Base-by-base conservation (phyloP, 1,140 invertebrate genomes). In the Drosophila sturtevanti region DNA sequence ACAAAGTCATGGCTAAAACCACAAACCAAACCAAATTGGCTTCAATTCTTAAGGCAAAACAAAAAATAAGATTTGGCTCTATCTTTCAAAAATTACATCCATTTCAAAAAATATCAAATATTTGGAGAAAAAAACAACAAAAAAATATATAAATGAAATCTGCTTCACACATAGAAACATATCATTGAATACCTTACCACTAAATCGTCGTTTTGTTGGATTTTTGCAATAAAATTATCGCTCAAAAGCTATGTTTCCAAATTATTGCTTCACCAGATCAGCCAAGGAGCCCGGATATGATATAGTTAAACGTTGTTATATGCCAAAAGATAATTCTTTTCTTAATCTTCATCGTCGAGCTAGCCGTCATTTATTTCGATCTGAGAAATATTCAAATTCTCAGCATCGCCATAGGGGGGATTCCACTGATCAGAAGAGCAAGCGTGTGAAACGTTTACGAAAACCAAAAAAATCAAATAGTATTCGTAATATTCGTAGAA, bases 221-320 rank as follows among this genome's bases (percentile, higher is more conserved):
- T 10, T 14, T 44, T 44, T 44, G 1, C 9, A 31, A 24, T 48
- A 14, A 58, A 41, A 62, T 63, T 56, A 18, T 63, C 14, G 62
- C 61, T 69, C 41, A 44, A 78, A 73, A 70, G 37, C 48, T 37
- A 84, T 86, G 82, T 81, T 76, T 70, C 82, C 82, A 77, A 86
- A 86, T 70, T 87, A 72, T 48, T 78, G 79, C 68, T 87, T 87
- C 38, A 72, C 54, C 4, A 82, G 76, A 52, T 44, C 56, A 35
- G n/a, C 41, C 48, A 56, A 63, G 12, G 55, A 76, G 2, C 52
- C 24, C 11, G 79, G 60, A 35, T 81, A 68, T n/a, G 63, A 82
- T 14, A 52, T 82, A 3, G 1, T 63, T n/a, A 70, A 10, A 10
- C 59, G 56, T 21, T 41, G 18, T 4, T 76, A 59, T 11, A 12